Evolutionary conservation across 2,888 invertebrate species (phyloP), one percentile per base, ranked within the genome.

Genomic region (Neocrepidodera transversa): DNA sequence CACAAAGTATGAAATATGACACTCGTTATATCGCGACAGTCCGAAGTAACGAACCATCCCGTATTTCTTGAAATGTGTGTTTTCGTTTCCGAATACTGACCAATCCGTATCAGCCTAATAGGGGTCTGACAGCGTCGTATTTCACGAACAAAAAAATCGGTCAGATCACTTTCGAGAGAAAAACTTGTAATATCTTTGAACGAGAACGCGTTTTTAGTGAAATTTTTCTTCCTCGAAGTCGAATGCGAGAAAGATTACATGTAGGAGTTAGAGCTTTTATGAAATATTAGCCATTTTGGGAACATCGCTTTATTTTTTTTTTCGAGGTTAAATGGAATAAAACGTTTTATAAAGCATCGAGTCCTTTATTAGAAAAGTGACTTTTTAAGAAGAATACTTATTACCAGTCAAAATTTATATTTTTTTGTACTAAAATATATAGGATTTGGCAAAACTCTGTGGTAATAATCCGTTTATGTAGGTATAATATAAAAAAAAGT

Each of bases 91-190:
- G 14, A 47, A 58, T 26, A 49, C 26, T 61, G 43, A 42, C 50
- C 55, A 48, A 62, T 58, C 30, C 51, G 55, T 54, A 58, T 55
- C 54, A 55, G 50, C 28, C 62, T 62, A 62, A 62, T 58, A 51
- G 51, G 36, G 58, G 58, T 62, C 58, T 54, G 54, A 62, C 58
- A 54, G 55, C 40, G 58, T 51, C 50, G 58, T 58, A 49, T 51
- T 51, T 58, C 50, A 50, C 45, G 26, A 40, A 48, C 58, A 55
- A 58, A 57, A 55, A 62, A 54, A 50, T 23, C 32, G 45, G 53
- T 40, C 30, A 54, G 40, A 61, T 61, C 57, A 48, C 35, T 50
- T 28, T 30, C 43, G 40, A 26, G 20, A 38, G 38, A 50, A 61
- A 61, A 57, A 61, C 11, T 48, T 48, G 17, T 45, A 55, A 48